Conservation (phyloP, 64 coral and sea anemone genomes). For the Stichodactyla helianthus region DNA sequence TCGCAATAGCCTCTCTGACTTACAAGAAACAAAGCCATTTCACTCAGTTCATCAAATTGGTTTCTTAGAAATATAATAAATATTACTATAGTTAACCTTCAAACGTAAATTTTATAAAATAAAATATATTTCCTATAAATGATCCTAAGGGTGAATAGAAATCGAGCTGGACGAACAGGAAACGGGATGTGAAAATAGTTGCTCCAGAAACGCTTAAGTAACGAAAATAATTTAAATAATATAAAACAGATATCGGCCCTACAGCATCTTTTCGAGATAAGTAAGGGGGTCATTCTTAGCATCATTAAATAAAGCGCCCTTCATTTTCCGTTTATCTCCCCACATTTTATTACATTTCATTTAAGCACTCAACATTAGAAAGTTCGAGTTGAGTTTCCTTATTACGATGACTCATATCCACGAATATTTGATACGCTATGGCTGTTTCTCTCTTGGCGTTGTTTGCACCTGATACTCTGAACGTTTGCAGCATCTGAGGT, state of each 20-base stretch:
- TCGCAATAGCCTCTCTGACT: neutral
- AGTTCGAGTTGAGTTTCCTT: neutral
- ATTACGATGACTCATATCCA: conserved; percentile 21
- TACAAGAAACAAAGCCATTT: neutral
- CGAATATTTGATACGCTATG: conserved; percentile 14
- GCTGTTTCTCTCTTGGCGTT: neutral
- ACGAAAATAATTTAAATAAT: conserved; percentile 13
- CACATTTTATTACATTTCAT: neutral
- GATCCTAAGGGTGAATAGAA: neutral
- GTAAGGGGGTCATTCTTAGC: neutral
- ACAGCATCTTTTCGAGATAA: neutral
- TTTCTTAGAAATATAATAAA: neutral
- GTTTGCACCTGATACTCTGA: neutral
- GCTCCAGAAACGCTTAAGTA: neutral
- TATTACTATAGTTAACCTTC: neutral
- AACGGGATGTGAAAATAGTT: neutral
- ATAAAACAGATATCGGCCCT: conserved; percentile 1
- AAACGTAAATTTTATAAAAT: neutral
- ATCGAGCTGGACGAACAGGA: neutral
- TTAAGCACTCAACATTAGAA: neutral
- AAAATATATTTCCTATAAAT: neutral
- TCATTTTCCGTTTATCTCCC: neutral
- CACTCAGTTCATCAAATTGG: neutral
- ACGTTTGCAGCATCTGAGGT: neutral
- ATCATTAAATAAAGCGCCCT: neutral